Evolutionary conservation across 2,888 invertebrate species (phyloP).

Genomic region (Phrixothrix hirtus): DNA sequence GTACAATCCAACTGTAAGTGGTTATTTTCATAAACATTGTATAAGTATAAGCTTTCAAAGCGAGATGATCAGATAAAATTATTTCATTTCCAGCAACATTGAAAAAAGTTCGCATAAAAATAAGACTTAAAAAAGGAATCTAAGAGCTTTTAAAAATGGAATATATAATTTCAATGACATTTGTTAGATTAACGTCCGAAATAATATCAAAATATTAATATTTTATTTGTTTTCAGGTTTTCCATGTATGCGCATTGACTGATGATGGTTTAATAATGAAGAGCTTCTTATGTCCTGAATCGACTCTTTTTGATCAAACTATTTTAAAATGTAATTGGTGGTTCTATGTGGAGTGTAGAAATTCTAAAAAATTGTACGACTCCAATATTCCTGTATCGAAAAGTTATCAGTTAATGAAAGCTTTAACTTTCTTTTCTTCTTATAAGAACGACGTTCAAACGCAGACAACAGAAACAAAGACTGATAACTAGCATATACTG

Average conservation of each 20-base stretch:
- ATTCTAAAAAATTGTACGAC: constrained; percentile 78
- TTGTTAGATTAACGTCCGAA: no score
- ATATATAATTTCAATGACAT: no score
- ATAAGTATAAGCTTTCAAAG: no score
- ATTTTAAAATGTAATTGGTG: constrained; percentile 93
- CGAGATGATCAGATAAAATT: no score
- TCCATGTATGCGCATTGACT: constrained; percentile 88
- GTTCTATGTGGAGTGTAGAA: constrained; percentile 90
- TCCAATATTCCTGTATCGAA: constrained; percentile 90
- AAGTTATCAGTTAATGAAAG: constrained; percentile 90
- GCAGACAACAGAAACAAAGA: constrained; percentile 38
- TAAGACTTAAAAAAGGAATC: no score
- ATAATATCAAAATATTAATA: background rate
- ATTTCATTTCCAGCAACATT: no score
- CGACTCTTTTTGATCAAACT: constrained; percentile 88
- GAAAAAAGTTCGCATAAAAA: no score
- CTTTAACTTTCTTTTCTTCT: constrained; percentile 83
- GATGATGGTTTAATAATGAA: constrained; percentile 89
- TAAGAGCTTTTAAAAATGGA: no score
- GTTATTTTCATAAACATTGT: no score
- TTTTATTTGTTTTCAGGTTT: constrained; percentile 66
- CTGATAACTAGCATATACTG: constrained; percentile 29
- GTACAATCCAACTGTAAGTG: no score
- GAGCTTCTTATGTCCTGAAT: constrained; percentile 89
- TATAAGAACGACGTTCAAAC: constrained; percentile 68